Percentiles rank a stretch among this genome's conserved stretches.
Conservation (phyloP, 2,888 invertebrate species). For the Dione juno region DNA sequence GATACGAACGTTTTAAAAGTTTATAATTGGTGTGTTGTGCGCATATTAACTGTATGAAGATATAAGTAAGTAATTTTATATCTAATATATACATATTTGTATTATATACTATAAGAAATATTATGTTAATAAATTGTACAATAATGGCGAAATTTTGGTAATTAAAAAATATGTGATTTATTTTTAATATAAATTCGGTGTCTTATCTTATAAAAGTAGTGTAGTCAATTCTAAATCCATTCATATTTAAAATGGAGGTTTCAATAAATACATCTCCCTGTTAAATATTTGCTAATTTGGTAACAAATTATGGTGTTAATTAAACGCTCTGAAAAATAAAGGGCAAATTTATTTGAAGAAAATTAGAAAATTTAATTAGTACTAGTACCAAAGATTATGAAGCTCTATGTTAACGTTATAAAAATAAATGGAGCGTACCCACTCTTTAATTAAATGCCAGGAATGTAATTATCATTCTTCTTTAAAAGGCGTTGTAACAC, state of each 20-base stretch:
- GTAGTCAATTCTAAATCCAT: background rate
- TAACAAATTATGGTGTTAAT: background rate
- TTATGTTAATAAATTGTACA: background rate
- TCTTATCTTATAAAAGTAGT: background rate
- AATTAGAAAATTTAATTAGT: constrained; percentile 15
- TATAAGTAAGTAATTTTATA: constrained; percentile 23
- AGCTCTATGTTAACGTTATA: constrained; percentile 23
- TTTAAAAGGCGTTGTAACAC: background rate
- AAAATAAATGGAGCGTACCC: constrained; percentile 13
- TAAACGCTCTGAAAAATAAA: background rate
- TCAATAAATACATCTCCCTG: too few relatives aligned
- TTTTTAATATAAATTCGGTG: background rate
- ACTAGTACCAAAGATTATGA: constrained; percentile 15
- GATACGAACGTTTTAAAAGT: constrained; percentile 11
- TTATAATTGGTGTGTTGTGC: constrained; percentile 27
- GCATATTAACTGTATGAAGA: constrained; percentile 2
- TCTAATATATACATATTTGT: background rate
- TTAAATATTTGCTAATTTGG: too few relatives aligned
- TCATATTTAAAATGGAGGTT: too few relatives aligned
- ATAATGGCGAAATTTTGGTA: background rate
- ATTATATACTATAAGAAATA: background rate
- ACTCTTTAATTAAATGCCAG: constrained; percentile 23
- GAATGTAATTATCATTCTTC: constrained; percentile 17
- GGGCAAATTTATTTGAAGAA: background rate
- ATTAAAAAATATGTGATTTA: background rate